Evolutionary conservation across 2,797 vertebrate species (phyloP), one percentile per base, ranked within the genome.

Genomic region (Vultur gryphus): DNA sequence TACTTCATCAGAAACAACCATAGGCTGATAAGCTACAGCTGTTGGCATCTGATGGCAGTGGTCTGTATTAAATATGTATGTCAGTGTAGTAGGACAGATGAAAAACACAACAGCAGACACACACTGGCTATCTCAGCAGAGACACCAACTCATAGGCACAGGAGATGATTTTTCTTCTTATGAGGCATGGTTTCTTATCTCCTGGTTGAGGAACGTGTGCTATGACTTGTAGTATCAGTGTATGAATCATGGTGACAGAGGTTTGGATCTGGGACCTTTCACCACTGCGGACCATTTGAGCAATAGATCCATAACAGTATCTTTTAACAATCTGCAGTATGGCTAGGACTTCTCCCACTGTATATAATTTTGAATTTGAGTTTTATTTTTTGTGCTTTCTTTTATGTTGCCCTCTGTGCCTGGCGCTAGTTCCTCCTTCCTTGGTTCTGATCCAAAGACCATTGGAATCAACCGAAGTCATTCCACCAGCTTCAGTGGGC

Each of bases 401-500:
- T 94, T 93, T 84, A 39, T 73, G 41, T 87, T 90, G 52, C 52
- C 65, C 44, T 90, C 48, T 54, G 15, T 31, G 86, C 43, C 41
- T 93, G 82, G n/a, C 1, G 0, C 69, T 84, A 84, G 35, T 78
- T 89, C 76, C 93, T 87, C 46, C 28, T 15, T 57, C 23, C 33
- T 93, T 96, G 69, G 39, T 92, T 91, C 72, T 69, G 58, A 66
- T 88, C 58, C 76, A 91, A 81, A 84, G 43, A 78, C 46, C 10
- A 4, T 11, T 86, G 61, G 69, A 92, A 89, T 86, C 71, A 85
- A 64, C 62, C 15, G 2, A 87, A 94, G 57, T 76, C 61, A 61
- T 93, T 87, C 84, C 90, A 94, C 55, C 87, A 87, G 54, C 61
- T 92, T 92, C 94, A 92, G 90, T 39, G 61, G 79, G 87, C 82